phyloP scores from a whole-genome alignment of 2,888 invertebrate species.

The Oxytorus armatus region DNA sequence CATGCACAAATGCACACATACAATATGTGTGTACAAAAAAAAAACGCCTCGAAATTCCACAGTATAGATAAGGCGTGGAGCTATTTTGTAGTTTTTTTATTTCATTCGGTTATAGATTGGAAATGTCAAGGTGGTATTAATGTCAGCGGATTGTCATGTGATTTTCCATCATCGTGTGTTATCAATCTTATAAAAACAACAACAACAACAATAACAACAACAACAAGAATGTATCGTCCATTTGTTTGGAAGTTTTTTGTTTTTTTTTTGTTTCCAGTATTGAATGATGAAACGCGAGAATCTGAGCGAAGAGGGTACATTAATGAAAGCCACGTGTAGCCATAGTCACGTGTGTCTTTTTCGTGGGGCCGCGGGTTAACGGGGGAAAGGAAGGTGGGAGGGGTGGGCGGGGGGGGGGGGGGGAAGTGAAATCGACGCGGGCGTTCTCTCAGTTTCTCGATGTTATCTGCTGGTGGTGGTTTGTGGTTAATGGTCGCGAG shows the following conservation, averaged over 20 bases:
- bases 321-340: slow-evolving; percentile 60
- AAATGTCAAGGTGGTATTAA: too few relatives aligned
- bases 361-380: slow-evolving; percentile 8
- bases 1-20: too few relatives aligned
- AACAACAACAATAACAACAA: too few relatives aligned
- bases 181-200: too few relatives aligned
- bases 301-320: neutral
- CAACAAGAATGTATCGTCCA: neutral
- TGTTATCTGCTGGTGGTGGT: slow-evolving; percentile 58
- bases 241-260: too few relatives aligned
- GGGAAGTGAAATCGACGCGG: slow-evolving; percentile 52
- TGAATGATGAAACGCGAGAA: slow-evolving; percentile 35
- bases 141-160: too few relatives aligned
- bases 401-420: neutral
- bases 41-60: slow-evolving; percentile 55
- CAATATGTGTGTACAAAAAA: slow-evolving; percentile 26
- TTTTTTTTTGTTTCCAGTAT: neutral
- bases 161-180: too few relatives aligned
- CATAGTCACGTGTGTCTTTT: slow-evolving; percentile 34
- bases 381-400: neutral
- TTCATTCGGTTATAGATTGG: neutral
- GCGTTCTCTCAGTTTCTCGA: slow-evolving; percentile 59
- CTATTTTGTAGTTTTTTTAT: neutral
- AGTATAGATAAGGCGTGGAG: slow-evolving; percentile 20
- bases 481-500: slow-evolving; percentile 43